Conservation (phyloP, 2,888 invertebrate species). For the Gisinianus flammeolus region DNA sequence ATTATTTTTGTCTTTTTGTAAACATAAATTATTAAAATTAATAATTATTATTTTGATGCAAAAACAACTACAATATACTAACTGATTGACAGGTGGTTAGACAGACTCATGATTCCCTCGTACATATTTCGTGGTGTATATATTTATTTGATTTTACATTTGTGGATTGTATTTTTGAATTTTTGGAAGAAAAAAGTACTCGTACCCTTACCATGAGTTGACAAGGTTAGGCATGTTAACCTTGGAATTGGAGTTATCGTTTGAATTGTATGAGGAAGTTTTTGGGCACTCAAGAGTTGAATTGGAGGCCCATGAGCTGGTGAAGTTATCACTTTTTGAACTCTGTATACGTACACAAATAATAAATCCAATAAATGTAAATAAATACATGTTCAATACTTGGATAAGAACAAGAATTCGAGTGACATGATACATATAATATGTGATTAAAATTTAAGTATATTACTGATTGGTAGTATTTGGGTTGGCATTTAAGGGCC, state of each 20-base stretch:
- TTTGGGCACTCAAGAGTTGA: slow-evolving; percentile 55
- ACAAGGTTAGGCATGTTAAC: slow-evolving; percentile 51
- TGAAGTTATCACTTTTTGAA: slow-evolving; percentile 60
- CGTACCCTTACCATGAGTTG: slow-evolving; percentile 52
- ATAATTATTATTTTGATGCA: neutral
- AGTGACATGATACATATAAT: too few species aligned
- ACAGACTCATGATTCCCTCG: too few species aligned
- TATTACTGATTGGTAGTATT: slow-evolving; percentile 52
- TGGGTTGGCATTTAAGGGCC: slow-evolving; percentile 46
- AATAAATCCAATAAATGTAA: slow-evolving; percentile 31
- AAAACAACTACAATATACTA: neutral
- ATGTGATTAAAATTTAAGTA: neutral
- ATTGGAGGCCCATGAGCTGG: slow-evolving; percentile 60
- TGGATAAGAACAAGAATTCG: neutral
- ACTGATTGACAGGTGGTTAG: too few species aligned
- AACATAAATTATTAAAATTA: too few species aligned
- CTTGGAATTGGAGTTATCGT: slow-evolving; percentile 53
- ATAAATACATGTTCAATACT: neutral
- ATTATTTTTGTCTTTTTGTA: too few species aligned
- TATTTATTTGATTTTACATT: too few species aligned
- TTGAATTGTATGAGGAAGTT: slow-evolving; percentile 51
- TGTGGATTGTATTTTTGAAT: too few species aligned
- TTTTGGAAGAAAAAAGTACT: neutral
- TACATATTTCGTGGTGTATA: too few species aligned
- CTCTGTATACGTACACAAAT: slow-evolving; percentile 23